phyloP scores from a whole-genome alignment of 2,113 vertebrate species.

The Agapornis roseicollis region DNA sequence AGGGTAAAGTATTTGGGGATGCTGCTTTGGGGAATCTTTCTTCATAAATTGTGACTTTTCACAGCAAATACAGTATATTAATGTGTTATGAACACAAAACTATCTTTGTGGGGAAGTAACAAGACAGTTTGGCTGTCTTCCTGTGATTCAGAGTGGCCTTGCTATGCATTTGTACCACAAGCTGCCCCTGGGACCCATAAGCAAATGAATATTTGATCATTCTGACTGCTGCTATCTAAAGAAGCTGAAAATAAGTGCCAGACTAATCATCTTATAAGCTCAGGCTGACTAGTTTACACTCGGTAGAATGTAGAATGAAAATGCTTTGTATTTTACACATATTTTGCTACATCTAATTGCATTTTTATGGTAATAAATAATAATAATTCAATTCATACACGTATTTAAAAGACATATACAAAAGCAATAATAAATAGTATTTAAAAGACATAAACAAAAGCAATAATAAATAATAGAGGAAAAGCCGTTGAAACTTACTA shows the following conservation, averaged over 20 bases:
- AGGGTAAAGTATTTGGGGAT: not conserved
- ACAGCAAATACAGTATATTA: not conserved
- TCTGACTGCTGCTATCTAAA: not conserved
- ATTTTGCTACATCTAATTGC: not conserved
- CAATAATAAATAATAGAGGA: not conserved
- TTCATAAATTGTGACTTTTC: not conserved
- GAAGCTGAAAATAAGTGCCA: conserved; percentile 20
- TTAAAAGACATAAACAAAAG: not conserved
- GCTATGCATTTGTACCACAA: not conserved
- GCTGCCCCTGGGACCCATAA: not conserved
- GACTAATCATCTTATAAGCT: not conserved
- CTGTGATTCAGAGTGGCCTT: not conserved
- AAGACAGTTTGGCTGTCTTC: not conserved
- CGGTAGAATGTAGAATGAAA: not conserved
- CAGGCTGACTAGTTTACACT: not conserved
- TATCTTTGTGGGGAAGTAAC: not conserved
- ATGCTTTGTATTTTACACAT: not conserved
- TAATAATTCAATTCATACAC: not conserved
- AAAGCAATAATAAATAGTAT: not conserved
- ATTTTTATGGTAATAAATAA: not conserved
- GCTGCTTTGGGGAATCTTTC: not conserved
- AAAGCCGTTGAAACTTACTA: not conserved
- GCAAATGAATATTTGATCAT: conserved; percentile 29
- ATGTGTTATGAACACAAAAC: not conserved
- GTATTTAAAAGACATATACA: not conserved